These are phyloP conservation scores for Quadroppia sp. DNA, from an alignment of 2,888 invertebrate species.

Conservation along the genomic window DNA sequence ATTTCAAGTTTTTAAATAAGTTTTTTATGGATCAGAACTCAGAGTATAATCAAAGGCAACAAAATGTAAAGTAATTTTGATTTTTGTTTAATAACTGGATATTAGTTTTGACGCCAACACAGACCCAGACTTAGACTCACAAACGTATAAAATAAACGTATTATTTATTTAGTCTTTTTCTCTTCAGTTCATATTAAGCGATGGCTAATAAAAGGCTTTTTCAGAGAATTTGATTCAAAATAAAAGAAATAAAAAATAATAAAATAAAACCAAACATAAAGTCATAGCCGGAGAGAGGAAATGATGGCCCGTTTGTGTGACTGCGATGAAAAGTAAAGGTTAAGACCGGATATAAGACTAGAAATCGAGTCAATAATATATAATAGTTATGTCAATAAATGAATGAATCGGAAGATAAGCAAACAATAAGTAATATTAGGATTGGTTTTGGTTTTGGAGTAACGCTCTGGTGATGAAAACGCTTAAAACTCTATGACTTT, in stretches of 20 bases:
- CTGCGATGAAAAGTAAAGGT: conserved; percentile 21
- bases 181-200: too few species aligned
- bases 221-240: background rate
- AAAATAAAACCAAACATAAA: conserved; percentile 2
- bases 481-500: background rate
- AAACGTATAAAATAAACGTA: too few species aligned
- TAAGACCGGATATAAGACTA: conserved; percentile 4
- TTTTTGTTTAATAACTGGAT: too few species aligned
- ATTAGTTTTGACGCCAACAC: too few species aligned
- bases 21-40: too few species aligned
- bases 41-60: too few species aligned
- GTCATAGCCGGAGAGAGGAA: background rate
- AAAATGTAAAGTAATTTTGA: too few species aligned
- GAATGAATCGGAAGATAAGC: conserved; percentile 31
- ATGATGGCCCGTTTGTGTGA: conserved; percentile 23
- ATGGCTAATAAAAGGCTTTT: too few species aligned
- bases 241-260: background rate
- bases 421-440: conserved; percentile 12
- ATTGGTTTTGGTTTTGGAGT: conserved; percentile 18
- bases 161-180: too few species aligned
- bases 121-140: too few species aligned
- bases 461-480: conserved; percentile 26
- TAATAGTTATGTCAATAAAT: conserved; percentile 35
- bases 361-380: conserved; percentile 33
- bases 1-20: too few species aligned